A percentile compares a stretch with the other conserved stretches of the same genome.
Evolutionary conservation across 1,140 invertebrate species (phyloP).

Genomic region (Schmidtea mediterranea): DNA sequence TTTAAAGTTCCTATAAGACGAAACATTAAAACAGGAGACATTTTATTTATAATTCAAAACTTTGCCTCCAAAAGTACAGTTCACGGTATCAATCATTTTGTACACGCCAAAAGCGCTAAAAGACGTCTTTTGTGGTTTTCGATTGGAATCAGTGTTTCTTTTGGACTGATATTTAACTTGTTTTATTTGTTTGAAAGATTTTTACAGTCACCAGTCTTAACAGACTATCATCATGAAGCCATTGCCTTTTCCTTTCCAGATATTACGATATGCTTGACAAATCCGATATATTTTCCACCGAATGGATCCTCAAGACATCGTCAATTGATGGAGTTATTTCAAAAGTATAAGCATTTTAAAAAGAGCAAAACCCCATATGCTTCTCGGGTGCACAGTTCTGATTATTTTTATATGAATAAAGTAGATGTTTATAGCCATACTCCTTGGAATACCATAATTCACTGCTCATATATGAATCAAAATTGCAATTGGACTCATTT

Average conservation of each 20-base stretch:
- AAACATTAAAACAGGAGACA: no score
- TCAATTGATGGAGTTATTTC: background rate
- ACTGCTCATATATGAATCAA: no score
- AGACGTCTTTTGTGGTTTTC: constrained; percentile 2
- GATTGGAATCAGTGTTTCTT: background rate
- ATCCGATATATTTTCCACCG: constrained; percentile 5
- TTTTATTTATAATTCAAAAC: no score
- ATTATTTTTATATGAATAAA: background rate
- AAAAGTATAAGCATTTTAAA: background rate
- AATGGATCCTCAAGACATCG: background rate
- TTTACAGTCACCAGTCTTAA: background rate
- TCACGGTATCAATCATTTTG: constrained; percentile 5
- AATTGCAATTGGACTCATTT: no score
- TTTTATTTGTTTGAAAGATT: background rate
- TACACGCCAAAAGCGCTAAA: background rate
- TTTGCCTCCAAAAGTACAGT: background rate
- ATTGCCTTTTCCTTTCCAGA: constrained; percentile 4
- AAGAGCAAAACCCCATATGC: background rate
- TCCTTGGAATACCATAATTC: background rate
- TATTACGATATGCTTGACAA: constrained; percentile 2
- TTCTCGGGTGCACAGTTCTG: no score
- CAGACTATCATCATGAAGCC: background rate
- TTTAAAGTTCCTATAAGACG: no score
- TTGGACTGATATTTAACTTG: constrained; percentile 2
- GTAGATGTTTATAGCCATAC: background rate